Conservation (phyloP, 2,888 invertebrate genomes). For the Ectropis crepuscularia region DNA sequence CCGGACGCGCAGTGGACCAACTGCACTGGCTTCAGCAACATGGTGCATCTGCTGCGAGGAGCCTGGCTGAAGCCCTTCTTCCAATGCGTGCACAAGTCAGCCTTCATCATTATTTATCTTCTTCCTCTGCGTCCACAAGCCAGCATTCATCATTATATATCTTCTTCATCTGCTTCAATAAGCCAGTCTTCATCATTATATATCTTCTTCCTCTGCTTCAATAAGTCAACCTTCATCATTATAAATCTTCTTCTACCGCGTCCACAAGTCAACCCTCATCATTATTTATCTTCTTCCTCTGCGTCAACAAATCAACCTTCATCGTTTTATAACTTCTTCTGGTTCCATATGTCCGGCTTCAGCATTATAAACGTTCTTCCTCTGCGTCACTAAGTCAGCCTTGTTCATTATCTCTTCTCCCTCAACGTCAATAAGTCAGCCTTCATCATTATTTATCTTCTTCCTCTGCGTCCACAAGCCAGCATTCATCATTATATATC, state of each 20-base stretch:
- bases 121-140: conserved; percentile 52
- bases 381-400: too few relatives aligned
- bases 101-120: conserved; percentile 38
- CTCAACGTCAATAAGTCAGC: too few relatives aligned
- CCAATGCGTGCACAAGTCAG: conserved; percentile 54
- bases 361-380: too few relatives aligned
- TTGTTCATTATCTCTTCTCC: too few relatives aligned
- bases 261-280: too few relatives aligned
- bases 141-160: neutral
- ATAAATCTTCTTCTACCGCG: conserved; percentile 66
- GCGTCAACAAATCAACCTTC: too few relatives aligned
- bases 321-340: conserved; percentile 56
- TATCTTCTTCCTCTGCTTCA: too few relatives aligned
- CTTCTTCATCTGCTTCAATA: neutral
- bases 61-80: conserved; percentile 57
- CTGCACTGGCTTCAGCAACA: conserved; percentile 69
- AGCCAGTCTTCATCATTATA: neutral
- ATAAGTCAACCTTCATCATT: too few relatives aligned
- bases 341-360: too few relatives aligned
- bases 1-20: conserved; percentile 77
- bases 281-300: too few relatives aligned
- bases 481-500: neutral
- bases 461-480: conserved; percentile 51
- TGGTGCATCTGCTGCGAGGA: conserved; percentile 56
- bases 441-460: conserved; percentile 39